Evolutionary conservation across 2,888 invertebrate species (phyloP).

Genomic region (Acleris emargana): DNA sequence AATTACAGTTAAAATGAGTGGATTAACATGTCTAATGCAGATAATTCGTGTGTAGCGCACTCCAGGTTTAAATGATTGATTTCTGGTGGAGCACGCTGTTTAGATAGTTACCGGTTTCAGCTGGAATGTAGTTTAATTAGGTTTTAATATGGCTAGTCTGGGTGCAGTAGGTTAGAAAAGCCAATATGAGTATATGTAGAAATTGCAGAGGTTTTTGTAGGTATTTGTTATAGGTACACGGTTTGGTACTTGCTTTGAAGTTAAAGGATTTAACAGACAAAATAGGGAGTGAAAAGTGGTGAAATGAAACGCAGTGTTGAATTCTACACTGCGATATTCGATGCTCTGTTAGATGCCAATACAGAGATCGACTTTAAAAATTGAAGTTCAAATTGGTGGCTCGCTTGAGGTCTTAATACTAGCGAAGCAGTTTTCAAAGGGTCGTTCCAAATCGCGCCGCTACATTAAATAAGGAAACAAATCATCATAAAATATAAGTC

Average conservation of each 20-base stretch:
- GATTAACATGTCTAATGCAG: constrained; percentile 84
- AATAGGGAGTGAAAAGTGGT: too few species aligned
- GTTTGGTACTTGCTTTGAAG: too few species aligned
- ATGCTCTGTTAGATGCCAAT: neutral
- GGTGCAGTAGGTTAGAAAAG: too few species aligned
- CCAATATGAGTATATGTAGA: too few species aligned
- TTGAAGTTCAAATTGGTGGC: neutral
- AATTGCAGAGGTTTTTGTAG: too few species aligned
- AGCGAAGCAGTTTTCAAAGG: constrained; percentile 57
- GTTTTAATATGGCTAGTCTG: neutral
- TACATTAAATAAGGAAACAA: constrained; percentile 74
- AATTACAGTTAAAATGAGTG: constrained; percentile 84
- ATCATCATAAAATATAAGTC: constrained; percentile 79
- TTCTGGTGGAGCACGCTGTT: constrained; percentile 43
- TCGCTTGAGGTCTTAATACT: constrained; percentile 52
- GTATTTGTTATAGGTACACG: too few species aligned
- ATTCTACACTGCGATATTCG: too few species aligned
- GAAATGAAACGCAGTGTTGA: too few species aligned
- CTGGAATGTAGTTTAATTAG: neutral
- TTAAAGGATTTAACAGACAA: too few species aligned
- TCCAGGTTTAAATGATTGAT: constrained; percentile 77
- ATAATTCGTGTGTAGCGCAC: constrained; percentile 76
- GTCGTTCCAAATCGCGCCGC: constrained; percentile 51
- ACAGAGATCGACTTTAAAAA: neutral
- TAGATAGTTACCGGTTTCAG: constrained; percentile 14